phyloP scores from a whole-genome alignment of 2,888 invertebrate genomes.

The Tiphia femorata region DNA sequence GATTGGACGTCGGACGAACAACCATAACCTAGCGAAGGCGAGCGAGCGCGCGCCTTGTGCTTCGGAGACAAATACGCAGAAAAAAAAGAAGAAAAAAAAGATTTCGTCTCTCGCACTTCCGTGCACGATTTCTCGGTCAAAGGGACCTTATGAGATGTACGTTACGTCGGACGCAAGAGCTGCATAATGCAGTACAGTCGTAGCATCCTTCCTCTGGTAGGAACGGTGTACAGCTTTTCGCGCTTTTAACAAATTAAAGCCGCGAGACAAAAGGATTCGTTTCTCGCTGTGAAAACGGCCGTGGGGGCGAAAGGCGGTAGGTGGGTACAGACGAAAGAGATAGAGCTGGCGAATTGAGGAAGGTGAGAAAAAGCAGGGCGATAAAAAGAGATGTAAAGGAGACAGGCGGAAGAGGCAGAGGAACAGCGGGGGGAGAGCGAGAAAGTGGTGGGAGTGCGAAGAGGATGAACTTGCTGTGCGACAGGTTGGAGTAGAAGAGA shows the following conservation, averaged over 20 bases:
- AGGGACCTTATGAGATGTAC: background rate
- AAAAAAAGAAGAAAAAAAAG: no score
- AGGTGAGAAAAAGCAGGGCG: conserved; percentile 10
- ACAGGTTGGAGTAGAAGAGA: background rate
- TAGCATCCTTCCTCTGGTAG: conserved; percentile 3
- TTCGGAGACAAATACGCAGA: no score
- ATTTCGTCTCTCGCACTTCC: no score
- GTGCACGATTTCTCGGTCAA: background rate
- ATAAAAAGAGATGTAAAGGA: conserved; percentile 1
- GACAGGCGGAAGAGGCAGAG: conserved; percentile 8
- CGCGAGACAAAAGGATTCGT: conserved; percentile 39
- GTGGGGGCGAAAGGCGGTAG: conserved; percentile 7
- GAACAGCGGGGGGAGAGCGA: conserved; percentile 2
- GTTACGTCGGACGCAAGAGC: no score
- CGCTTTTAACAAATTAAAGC: conserved; percentile 64
- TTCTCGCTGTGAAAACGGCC: conserved; percentile 32
- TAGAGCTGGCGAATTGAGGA: conserved; percentile 3
- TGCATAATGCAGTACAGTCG: conserved; percentile 1
- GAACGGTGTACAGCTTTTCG: conserved; percentile 35
- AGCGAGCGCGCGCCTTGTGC: no score
- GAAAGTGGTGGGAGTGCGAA: conserved; percentile 19
- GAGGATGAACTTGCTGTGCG: no score
- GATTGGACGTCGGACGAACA: no score
- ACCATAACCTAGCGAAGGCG: no score
- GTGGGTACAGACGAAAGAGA: conserved; percentile 6